Evolutionary conservation across 2,113 vertebrate species (phyloP).

Genomic region (Oceanodroma tethys): DNA sequence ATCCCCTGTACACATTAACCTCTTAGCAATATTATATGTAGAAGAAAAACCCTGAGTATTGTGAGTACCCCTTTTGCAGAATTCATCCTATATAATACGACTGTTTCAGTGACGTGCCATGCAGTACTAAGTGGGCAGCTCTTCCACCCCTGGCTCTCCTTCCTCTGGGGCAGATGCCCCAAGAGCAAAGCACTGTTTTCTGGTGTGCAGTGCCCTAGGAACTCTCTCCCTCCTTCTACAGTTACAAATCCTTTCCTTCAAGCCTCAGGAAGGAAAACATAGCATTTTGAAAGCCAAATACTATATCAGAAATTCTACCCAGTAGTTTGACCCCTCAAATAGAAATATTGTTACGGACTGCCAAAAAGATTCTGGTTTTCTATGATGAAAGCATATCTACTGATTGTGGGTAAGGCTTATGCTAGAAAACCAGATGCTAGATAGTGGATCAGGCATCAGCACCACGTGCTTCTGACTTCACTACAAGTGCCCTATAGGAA

Average conservation of each 20-base stretch:
- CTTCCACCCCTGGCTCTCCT: not conserved
- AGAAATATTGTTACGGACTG: not conserved
- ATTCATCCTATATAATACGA: not conserved
- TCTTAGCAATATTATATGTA: not conserved
- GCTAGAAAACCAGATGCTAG: not conserved
- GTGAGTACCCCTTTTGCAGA: not conserved
- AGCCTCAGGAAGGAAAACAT: not conserved
- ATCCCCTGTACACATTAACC: not conserved
- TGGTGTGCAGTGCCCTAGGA: not conserved
- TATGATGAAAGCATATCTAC: constrained; percentile 19
- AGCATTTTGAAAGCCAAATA: constrained; percentile 12
- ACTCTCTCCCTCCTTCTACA: not conserved
- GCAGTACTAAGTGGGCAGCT: not conserved
- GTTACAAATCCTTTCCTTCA: not conserved
- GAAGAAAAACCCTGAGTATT: not conserved
- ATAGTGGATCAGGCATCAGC: not conserved
- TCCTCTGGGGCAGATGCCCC: not conserved
- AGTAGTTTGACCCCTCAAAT: constrained; percentile 8
- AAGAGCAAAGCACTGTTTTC: not conserved
- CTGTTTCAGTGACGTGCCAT: not conserved
- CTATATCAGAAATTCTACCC: not conserved
- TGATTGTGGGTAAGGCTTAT: not conserved
- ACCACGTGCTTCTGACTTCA: not conserved
- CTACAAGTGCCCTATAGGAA: not conserved
- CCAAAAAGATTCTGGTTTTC: not conserved